Conservation (phyloP, 2,888 invertebrate species). For the Acleris cristana region DNA sequence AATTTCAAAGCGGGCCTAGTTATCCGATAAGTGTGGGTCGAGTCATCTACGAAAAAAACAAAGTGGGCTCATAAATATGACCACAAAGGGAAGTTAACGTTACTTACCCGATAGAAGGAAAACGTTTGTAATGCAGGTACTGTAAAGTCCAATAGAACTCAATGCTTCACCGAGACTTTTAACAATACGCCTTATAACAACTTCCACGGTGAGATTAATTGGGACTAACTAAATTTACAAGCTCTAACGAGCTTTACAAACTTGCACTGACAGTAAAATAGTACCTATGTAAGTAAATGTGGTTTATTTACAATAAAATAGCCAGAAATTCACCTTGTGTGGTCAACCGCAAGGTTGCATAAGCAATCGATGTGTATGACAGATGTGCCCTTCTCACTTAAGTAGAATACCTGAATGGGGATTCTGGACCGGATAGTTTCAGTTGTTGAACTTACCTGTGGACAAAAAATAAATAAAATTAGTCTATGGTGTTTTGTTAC, state of each 20-base stretch:
- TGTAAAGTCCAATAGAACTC: background rate
- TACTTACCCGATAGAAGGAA: too few relatives aligned
- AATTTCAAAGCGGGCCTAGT: too few relatives aligned
- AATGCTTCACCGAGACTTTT: background rate
- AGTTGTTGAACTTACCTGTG: constrained; percentile 29
- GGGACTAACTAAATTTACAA: constrained; percentile 13
- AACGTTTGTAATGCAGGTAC: background rate
- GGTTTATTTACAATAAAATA: too few relatives aligned
- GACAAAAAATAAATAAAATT: constrained; percentile 21
- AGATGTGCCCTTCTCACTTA: too few relatives aligned
- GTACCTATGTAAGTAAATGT: too few relatives aligned
- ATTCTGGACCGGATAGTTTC: background rate
- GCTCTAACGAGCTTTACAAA: constrained; percentile 3
- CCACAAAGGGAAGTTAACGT: too few relatives aligned
- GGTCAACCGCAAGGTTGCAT: too few relatives aligned
- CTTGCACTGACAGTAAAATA: background rate
- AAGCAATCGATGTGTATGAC: too few relatives aligned
- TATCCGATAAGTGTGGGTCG: too few relatives aligned
- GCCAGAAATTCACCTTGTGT: too few relatives aligned
- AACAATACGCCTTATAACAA: constrained; percentile 1
- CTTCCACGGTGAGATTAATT: constrained; percentile 14
- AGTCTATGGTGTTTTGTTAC: background rate
- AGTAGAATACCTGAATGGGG: constrained; percentile 20
- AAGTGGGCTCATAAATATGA: too few relatives aligned
- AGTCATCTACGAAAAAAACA: too few relatives aligned